Evolutionary conservation across 2,888 invertebrate genomes (phyloP), one percentile per base, ranked within the genome.

Genomic region (Mesorhabditis spiculigera): DNA sequence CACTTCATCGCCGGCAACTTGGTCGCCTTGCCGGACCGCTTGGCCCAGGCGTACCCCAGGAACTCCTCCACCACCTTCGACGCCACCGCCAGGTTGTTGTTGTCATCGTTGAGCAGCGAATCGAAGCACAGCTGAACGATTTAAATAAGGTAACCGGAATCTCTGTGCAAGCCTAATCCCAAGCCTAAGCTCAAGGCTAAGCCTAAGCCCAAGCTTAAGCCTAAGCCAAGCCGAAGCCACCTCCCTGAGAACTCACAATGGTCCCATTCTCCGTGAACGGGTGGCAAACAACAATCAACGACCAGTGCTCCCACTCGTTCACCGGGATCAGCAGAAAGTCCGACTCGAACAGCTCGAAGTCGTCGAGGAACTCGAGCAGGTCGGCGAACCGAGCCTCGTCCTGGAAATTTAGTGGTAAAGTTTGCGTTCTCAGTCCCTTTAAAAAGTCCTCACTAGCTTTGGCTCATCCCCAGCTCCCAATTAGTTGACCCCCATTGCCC

Each of bases 291-390:
- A 81, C 69, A 10, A 75, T 77, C 63, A 81, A 68, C 5, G 81
- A 75, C 83, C 83, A 83, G 71, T 83, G 83, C 64, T 82, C 81
- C 78, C 79, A 79, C 66, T 82, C 82, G 66, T 81, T 81, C 66
- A 83, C 77, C 4, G 83, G 83, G 28, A 83, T 72, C 42, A 81
- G 77, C 63, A 82, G 74, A 70, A 78, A 83, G 67, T 83, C 83
- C 45, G 81, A 77, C 62, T 83, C 82, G 43, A 81, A 76, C 45
- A 83, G 75, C 66, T 82, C 82, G 68, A 82, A 77, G 61, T 81
- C 79, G 62, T 79, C 74, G 6, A 81, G 77, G 63, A 79, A 81
- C 63, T 81, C 79, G 45, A 76, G 73, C 28, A 81, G 71, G 69
- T 79, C 78, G 10, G 68, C 69, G 68, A 79, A 79, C 28, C 78